Base-by-base conservation (phyloP, 2,888 invertebrate species). In the Thyatira batis region DNA sequence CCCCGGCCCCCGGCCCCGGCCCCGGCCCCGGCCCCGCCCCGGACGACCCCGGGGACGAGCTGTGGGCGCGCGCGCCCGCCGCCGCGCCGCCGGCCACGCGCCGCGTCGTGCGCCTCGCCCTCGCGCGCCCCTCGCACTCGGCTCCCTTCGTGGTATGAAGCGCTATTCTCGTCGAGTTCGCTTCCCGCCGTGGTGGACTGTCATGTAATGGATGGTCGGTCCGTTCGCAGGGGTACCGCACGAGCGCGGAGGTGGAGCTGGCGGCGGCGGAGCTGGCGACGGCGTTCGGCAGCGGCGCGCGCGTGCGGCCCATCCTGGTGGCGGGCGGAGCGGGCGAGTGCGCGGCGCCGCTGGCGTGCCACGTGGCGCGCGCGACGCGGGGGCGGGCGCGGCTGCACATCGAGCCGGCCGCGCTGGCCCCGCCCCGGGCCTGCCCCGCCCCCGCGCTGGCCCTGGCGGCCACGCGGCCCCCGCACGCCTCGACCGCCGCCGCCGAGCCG, bases 261-360 rank as follows among this genome's bases (percentile, higher is more conserved):
- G 87, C 87, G 28, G 67, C 87, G 68, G 73, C 84, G 52, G 83
- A 85, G 76, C 67, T 88, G 69, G 84, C 80, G 68, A 60, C 61
- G 61, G 76, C 86, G 30, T 82, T 84, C 67, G 80, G 72, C 11
- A 60, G 55, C 30, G 72, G 53, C 60, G 69, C 78, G 62, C 80
- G 53, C 61, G 69, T 77, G 62, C 80, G 75, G 11, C 80, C 89
- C 57, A 83, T 87, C 58, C 67, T 85, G 30, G 76, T 84, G 80
- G 84, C 82, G 33, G 69, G 73, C 21, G 52, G 61, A 55, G 66
- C 63, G 21, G 64, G 50, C 20, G 80, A 82, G 62, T 82, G 78
- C 72, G 73, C 63, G 55, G 45, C 63, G 45, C 64, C 66, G 52
- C 56, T 58, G 39, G 49, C 50, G 57, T 84, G 84, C 69, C 71